phyloP scores from a whole-genome alignment of 2,888 invertebrate species.

The Dasysyrphus albostriatus region DNA sequence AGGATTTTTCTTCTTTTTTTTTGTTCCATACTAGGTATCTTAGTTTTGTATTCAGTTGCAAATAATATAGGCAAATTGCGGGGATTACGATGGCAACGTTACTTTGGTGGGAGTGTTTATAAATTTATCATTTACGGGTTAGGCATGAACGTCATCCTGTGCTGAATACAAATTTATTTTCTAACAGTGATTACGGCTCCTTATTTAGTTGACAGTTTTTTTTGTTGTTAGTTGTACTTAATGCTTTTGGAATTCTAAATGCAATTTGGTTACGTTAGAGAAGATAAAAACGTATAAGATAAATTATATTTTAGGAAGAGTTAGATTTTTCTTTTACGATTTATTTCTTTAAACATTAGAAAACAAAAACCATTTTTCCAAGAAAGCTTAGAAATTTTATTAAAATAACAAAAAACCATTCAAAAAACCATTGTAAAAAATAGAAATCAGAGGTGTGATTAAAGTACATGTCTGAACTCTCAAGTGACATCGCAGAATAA shows the following conservation, averaged over 20 bases:
- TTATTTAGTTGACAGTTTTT: background rate
- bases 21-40: conserved; percentile 28
- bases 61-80: background rate
- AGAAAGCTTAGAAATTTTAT: no score
- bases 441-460: no score
- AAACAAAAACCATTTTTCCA: no score
- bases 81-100: background rate
- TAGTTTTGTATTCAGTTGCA: background rate
- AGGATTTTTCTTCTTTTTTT: conserved; percentile 18
- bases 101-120: conserved; percentile 13
- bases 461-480: no score
- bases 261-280: background rate
- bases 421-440: no score
- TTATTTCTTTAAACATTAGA: no score
- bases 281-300: background rate
- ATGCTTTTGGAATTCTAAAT: background rate
- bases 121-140: conserved; percentile 29
- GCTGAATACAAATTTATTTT: conserved; percentile 62
- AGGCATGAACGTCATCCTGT: conserved; percentile 42
- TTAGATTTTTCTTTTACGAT: no score
- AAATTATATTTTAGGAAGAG: background rate
- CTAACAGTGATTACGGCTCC: conserved; percentile 13
- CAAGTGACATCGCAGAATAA: no score
- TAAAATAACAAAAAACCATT: no score
- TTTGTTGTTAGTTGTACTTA: background rate